Base-by-base conservation (phyloP, 2,888 invertebrate genomes). In the Platycnemis pennipes region DNA sequence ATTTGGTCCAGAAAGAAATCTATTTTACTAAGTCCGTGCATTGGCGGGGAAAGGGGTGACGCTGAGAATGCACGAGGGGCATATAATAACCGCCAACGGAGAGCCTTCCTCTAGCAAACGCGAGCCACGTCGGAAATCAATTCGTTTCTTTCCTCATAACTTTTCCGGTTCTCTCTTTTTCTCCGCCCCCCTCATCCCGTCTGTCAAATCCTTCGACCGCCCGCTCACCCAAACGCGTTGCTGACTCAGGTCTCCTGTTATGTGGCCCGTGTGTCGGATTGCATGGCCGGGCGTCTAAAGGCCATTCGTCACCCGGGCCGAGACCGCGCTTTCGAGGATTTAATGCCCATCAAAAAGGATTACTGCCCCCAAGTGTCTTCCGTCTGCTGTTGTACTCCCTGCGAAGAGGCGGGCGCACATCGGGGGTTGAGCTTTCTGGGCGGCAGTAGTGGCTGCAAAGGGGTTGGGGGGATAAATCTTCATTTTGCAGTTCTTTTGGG, bases 301-400 rank as follows among this genome's bases (percentile, higher is more conserved):
- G 63, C 91, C 91, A 91, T 91, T 91, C 91, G 91, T 91, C 91
- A 91, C 91, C 13, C 63, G 63, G 77, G 13, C n/a, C 44, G 91
- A 91, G 69, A 91, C 91, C 26, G 91, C 63, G 63, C 91, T 91
- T 91, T 91, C 91, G 69, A 91, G 91, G 91, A 91, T 91, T 91
- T 91, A 91, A 91, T 69, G 91, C 91, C 91, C 91, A 91, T 91
- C 91, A 91, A 91, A 91, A 91, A 69, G 91, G 91, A 91, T 91
- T 91, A 91, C 91, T 91, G 91, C 91, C 91, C 89, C 42, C 31
- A 63, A 91, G 91, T 91, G 91, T 91, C 91, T 69, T 63, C 69
- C 91, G 63, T 91, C 89, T 88, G 63, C 63, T 91, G 63, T 91
- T 91, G 69, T 56, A 42, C 56, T 2, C 91, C 37, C 56, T 26